Conservation (phyloP, 92 coral and sea anemone species). For the Meandrina meandrites region DNA sequence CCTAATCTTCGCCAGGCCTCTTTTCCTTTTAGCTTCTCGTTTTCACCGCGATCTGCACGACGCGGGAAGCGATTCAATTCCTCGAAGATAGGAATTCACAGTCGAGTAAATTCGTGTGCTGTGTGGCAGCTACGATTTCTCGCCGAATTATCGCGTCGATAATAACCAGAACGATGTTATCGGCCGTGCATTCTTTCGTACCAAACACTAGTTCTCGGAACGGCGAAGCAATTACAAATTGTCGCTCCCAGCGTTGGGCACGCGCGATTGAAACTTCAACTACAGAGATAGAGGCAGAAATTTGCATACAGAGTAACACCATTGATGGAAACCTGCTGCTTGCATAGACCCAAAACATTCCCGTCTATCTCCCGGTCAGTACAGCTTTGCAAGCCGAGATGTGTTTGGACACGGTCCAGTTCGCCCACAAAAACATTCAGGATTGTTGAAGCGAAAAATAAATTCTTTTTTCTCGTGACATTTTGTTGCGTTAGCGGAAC, state of each 20-base stretch:
- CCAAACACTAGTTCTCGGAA: conserved; percentile 5
- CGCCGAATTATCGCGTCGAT: not conserved
- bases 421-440: not conserved
- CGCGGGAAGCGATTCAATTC: conserved; percentile 29
- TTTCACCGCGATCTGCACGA: conserved; percentile 19
- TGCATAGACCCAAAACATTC: conserved; percentile 6
- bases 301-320: conserved; percentile 51
- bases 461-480: not conserved
- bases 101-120: not conserved
- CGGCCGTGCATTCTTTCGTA: conserved; percentile 21
- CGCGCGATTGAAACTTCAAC: conserved; percentile 28
- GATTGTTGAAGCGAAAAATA: not conserved
- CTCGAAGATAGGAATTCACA: conserved; percentile 33
- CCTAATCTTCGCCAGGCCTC: not conserved
- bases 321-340: conserved; percentile 45
- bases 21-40: conserved; percentile 7
- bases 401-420: not conserved
- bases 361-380: conserved; percentile 40
- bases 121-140: conserved; percentile 9
- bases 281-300: conserved; percentile 13
- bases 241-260: conserved; percentile 42
- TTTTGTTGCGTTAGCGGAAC: not conserved
- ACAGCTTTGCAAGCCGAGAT: not conserved
- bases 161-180: conserved; percentile 32
- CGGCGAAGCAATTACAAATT: conserved; percentile 16